Percentiles rank a stretch among this genome's conserved stretches.
Evolutionary conservation across 2,888 invertebrate species (phyloP).

Genomic region (Ormyrus thymus): DNA sequence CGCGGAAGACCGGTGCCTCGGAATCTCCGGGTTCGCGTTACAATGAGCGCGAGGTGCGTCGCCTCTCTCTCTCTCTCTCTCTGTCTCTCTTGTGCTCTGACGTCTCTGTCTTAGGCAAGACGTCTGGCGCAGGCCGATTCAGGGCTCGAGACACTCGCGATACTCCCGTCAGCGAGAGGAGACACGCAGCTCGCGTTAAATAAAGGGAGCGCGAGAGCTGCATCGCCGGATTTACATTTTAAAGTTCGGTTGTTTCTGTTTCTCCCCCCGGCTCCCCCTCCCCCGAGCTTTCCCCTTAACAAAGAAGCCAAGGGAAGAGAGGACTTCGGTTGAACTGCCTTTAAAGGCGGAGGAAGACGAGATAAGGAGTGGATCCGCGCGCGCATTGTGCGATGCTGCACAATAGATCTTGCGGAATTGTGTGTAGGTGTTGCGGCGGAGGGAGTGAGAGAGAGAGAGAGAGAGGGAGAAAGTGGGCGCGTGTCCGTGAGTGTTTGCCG

Average conservation of each 20-base stretch:
- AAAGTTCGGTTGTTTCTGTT: conserved; percentile 8
- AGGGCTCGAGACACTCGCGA: neutral
- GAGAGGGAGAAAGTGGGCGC: neutral
- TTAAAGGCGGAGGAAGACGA: neutral
- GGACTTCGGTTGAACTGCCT: neutral
- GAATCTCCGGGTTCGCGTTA: too few relatives aligned
- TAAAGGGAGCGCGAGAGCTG: conserved; percentile 22
- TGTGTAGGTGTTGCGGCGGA: neutral
- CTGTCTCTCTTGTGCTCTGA: neutral
- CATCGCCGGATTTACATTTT: conserved; percentile 25
- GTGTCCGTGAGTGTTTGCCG: neutral
- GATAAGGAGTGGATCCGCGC: conserved; percentile 2
- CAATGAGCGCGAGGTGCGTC: too few relatives aligned
- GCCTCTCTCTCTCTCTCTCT: neutral
- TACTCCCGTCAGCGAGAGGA: neutral
- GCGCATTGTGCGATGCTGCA: neutral
- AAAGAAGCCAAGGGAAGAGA: neutral
- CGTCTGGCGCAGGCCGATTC: neutral
- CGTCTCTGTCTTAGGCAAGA: neutral
- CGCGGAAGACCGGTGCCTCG: too few relatives aligned
- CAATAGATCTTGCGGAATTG: conserved; percentile 1
- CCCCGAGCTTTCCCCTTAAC: too few relatives aligned
- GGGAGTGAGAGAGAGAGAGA: neutral
- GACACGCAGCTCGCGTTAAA: conserved; percentile 16
- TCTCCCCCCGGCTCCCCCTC: too few relatives aligned